Conservation (phyloP, 2,113 vertebrate genomes). For the Atlantisia rogersi region DNA sequence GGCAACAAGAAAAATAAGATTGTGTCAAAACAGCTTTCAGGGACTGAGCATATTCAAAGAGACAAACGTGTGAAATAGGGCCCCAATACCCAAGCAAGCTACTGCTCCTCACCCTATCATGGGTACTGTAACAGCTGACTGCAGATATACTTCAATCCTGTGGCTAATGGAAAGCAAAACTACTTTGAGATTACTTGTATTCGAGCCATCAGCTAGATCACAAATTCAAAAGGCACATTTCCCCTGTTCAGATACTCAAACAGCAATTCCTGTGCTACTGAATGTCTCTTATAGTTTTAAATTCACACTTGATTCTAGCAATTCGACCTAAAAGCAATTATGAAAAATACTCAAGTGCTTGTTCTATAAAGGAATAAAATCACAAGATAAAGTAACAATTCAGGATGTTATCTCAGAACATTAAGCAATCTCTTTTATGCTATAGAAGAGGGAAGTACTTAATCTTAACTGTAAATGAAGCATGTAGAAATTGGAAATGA, state of each 20-base stretch:
- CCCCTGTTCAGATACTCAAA: background rate
- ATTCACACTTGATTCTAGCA: background rate
- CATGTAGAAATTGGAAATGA: background rate
- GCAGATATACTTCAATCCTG: background rate
- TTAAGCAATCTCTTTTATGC: background rate
- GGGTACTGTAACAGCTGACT: background rate
- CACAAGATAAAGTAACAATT: background rate
- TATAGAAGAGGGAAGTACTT: background rate
- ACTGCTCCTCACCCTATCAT: accelerated
- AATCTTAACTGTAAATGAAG: background rate
- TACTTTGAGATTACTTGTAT: background rate
- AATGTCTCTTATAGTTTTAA: background rate
- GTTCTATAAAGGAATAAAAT: background rate
- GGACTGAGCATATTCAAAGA: background rate
- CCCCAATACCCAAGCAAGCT: background rate
- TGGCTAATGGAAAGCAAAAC: background rate
- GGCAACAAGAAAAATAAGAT: background rate
- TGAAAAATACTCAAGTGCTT: background rate
- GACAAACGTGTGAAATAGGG: background rate
- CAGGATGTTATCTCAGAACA: background rate
- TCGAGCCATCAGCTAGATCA: background rate
- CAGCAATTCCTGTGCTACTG: background rate
- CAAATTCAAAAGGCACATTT: background rate
- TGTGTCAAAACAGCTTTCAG: background rate
- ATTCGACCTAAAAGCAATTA: background rate